Evolutionary conservation across 2,888 invertebrate genomes (phyloP).

Genomic region (Drosophila kambysellisi): DNA sequence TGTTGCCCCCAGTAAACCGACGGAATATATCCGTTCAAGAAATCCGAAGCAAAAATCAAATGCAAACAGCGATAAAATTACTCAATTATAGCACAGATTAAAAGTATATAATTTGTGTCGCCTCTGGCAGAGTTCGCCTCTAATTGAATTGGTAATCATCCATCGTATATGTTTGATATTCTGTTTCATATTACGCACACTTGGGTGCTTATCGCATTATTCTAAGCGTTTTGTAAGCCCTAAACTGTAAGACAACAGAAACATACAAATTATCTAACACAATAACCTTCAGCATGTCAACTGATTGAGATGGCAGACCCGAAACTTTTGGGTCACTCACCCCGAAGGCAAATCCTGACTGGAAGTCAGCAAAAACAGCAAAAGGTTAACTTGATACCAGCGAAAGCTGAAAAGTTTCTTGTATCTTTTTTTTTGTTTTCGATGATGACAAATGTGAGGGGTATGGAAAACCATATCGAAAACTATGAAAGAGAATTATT

Average conservation of each 20-base stretch:
- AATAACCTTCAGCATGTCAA: conserved; percentile 61
- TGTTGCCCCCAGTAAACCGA: background rate
- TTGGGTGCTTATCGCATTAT: conserved; percentile 50
- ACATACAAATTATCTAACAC: conserved; percentile 60
- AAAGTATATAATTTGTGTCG: conserved; percentile 10
- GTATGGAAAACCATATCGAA: conserved; percentile 35
- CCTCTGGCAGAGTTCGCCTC: background rate
- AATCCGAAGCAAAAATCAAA: background rate
- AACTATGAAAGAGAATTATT: conserved; percentile 58
- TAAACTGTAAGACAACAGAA: conserved; percentile 23
- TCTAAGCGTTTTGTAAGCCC: conserved; percentile 55
- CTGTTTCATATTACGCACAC: conserved; percentile 3
- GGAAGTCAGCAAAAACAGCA: conserved; percentile 7
- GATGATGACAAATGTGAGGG: conserved; percentile 39
- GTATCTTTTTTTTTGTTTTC: background rate
- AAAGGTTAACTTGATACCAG: conserved; percentile 49
- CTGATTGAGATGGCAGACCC: conserved; percentile 46
- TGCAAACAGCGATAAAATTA: conserved; percentile 14
- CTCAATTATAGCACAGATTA: conserved; percentile 25
- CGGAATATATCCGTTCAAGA: background rate
- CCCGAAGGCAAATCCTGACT: conserved; percentile 21
- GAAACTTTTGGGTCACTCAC: conserved; percentile 41
- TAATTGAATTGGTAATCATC: conserved; percentile 47
- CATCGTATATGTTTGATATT: conserved; percentile 18
- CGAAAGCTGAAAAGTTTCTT: conserved; percentile 45